Evolutionary conservation across 1,140 invertebrate genomes (phyloP), one percentile per base, ranked within the genome.

Genomic region (Aricia agestis): DNA sequence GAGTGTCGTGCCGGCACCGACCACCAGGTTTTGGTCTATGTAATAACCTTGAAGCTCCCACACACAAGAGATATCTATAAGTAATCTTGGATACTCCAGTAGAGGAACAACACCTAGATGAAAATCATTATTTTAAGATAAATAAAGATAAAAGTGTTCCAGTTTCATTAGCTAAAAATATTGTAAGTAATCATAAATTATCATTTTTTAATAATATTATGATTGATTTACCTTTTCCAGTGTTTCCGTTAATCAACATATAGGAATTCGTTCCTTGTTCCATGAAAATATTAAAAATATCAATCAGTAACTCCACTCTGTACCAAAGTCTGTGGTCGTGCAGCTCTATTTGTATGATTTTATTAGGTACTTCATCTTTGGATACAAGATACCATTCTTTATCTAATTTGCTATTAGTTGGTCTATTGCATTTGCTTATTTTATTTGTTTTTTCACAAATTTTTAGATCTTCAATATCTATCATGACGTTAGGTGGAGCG

Each of bases 61-160:
- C 6, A 97, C 92, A 41, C 91, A 92, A 70, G 93, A 94, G 11
- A 97, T 80, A 78, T 97, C 96, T 74, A 97, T 94, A 71, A 95
- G 94, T 66, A 95, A 83, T 73, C 69, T 94, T 93, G 59, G 86
- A 85, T 65, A 94, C 91, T 92, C 93, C 93, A 77, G 93, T 93
- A 57, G 95, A 93, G 71, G 95, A 76, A 68, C 94, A 2, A 93
- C 94, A 57, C 95, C 95, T 92, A 95, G 93, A 45, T 95, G 11
- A 32, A 68, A 31, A 19, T 11, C 25, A 59, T 9, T 59, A 59
- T 59, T 59, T 17, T 17, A 59, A 59, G 1, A 2, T 59, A 2
- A 17, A 59, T 17, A 17, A n/a, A 59, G n/a, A n/a, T n/a, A n/a
- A n/a, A n/a, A n/a, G n/a, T n/a, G n/a, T n/a, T n/a, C n/a, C n/a